Evolutionary conservation across 2,888 invertebrate species (phyloP), one percentile per base, ranked within the genome.

Genomic region (Copidosoma aretas): DNA sequence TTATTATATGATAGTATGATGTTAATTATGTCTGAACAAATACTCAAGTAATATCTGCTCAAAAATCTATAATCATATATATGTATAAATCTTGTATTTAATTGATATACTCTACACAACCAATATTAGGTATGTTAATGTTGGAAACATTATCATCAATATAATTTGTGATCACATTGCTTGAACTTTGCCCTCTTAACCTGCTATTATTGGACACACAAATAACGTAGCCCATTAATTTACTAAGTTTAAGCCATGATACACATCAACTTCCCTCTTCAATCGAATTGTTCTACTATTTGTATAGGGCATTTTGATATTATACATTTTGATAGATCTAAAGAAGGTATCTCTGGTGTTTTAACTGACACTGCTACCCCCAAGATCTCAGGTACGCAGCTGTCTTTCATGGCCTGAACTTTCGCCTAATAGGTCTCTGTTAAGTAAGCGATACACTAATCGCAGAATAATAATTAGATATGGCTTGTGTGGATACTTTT

Each of bases 321-420:
- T 70, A 68, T 78, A 73, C 74, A 76, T 80, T 79, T 80, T 77
- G 72, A 68, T 81, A 82, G 82, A 81, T 81, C 79, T 74, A 81
- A 80, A 75, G 82, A 78, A 76, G 80, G 75, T 80, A 71, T 77
- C 32, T 32, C 32, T 32, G 8, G 4, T 32, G 32, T 32, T 8
- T 46, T 65, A 54, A 65, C 65, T 62, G 77, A 76, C 71, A 76
- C 71, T 73, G 72, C 73, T 66, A 63, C 72, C 62, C 75, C 75
- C 75, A 75, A 65, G 79, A 80, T 60, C 72, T 67, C 77, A 82
- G 82, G 82, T 82, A 82, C 73, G 81, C 76, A 60, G 25, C 15
- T 32, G 32, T 32, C 32, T 8, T 32, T 32, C 8, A 32, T 32
- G 32, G 32, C 32, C 32, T 8, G 8, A 32, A 32, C 32, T 32